Base-by-base conservation (phyloP, 2,113 vertebrate genomes). In the Barnardius zonarius region DNA sequence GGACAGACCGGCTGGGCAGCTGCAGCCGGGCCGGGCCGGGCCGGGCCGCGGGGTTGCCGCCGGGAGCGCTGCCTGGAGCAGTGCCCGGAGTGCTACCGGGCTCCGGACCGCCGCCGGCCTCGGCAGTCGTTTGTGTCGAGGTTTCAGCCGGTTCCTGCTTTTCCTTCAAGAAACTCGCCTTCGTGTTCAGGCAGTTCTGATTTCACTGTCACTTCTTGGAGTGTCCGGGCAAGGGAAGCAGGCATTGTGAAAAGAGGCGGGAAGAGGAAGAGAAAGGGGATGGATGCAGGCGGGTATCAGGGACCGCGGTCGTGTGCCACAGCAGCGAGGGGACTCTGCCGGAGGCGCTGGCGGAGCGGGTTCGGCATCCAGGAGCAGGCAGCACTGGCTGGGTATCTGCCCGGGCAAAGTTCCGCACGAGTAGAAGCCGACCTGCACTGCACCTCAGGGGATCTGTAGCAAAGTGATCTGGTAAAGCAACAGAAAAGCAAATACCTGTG, bases 301-400 rank as follows among this genome's bases (percentile, higher is more conserved):
- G 46, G 30, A 6, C 18, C 9, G 52, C 35, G 17, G 86, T 55
- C 3, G 0, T 8, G 55, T n/a, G 33, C 33, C 33, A 22, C 55
- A n/a, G 5, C 28, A 57, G 89, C 23, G 35, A 5, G 17, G 5
- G 14, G 12, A 0, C 3, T 52, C 4, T 4, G 27, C 9, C 2
- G 3, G 41, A 7, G 75, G 2, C 1, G 15, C 31, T 23, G 41
- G 41, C 0, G 2, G 10, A 37, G 51, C 67, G 3, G 23, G 39
- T 1, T 48, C 13, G 9, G 44, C n/a, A 13, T 2, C 30, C 55
- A 0, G 0, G 28, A 33, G 2, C 1, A 3, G 67, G 2, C 30
- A 11, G n/a, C 39, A 3, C 6, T 3, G 55, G 24, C 33, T 5
- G 30, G 33, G 52, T 14, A 17, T 10, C 4, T 31, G 70, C 62